A percentile compares a stretch with the other conserved stretches of the same genome.
phyloP scores from a whole-genome alignment of 1,140 invertebrate genomes.

The Dufourea novaeangliae region DNA sequence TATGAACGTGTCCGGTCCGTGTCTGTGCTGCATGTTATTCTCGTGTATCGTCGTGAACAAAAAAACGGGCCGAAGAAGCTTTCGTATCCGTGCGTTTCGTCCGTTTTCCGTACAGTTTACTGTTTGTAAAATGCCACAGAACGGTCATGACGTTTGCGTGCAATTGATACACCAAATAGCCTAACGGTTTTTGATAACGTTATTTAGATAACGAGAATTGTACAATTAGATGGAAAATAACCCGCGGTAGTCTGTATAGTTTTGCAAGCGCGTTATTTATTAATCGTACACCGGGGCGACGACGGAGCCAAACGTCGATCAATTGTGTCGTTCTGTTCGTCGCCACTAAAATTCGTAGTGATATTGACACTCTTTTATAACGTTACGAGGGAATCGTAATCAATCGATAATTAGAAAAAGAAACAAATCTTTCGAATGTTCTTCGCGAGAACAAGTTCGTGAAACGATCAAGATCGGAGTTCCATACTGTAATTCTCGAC shows the following conservation, averaged over 20 bases:
- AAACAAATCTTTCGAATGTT: too few relatives aligned
- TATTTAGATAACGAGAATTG: conserved; percentile 45
- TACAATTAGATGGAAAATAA: conserved; percentile 55
- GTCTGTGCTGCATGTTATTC: background rate
- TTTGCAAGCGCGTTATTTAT: conserved; percentile 53
- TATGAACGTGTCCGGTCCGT: background rate
- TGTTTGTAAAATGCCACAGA: conserved; percentile 38
- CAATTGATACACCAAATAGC: conserved; percentile 65
- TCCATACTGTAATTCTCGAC: too few relatives aligned
- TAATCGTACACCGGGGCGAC: conserved; percentile 4
- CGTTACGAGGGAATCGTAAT: too few relatives aligned
- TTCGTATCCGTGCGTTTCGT: background rate
- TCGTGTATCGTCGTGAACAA: background rate
- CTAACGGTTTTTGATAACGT: conserved; percentile 61
- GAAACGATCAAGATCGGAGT: too few relatives aligned
- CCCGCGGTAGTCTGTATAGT: conserved; percentile 48
- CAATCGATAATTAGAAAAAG: too few relatives aligned
- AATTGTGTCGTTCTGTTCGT: too few relatives aligned
- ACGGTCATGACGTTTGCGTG: conserved; percentile 61
- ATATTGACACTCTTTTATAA: too few relatives aligned
- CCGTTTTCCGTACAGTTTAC: too few relatives aligned
- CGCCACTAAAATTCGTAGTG: too few relatives aligned
- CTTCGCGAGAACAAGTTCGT: too few relatives aligned
- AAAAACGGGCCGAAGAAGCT: too few relatives aligned
- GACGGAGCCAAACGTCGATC: too few relatives aligned